Base-by-base conservation (phyloP, 2,888 invertebrate genomes). In the Oscheius myriophilus region DNA sequence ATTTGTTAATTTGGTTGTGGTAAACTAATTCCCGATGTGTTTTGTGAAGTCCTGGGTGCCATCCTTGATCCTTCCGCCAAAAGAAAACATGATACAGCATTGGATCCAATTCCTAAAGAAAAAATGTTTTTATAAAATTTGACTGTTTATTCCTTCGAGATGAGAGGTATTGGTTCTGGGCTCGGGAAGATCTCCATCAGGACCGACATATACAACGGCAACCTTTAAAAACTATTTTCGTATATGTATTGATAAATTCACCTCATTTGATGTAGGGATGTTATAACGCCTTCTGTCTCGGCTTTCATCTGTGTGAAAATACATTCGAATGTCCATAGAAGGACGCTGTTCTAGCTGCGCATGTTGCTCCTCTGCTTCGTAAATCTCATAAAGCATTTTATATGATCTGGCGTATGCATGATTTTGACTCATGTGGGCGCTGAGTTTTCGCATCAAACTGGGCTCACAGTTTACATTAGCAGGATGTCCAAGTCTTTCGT, bases 1-100 rank as follows among this genome's bases (percentile, higher is more conserved):
- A 39, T 18, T 39, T 2, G 12, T 12, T 2, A n/a, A n/a, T n/a
- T n/a, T n/a, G n/a, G n/a, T n/a, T n/a, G n/a, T n/a, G n/a, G n/a
- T n/a, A n/a, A n/a, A n/a, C n/a, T n/a, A n/a, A n/a, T n/a, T n/a
- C n/a, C n/a, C n/a, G n/a, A n/a, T 46, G n/a, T 49, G 1, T 42
- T 55, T 43, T 51, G 18, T 65, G 25, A 62, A 72, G 18, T 49
- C 54, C 59, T 3, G 49, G 41, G 21, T 70, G 51, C 79, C 75
- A 84, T 57, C 83, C 82, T 49, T 59, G 66, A 14, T 64, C 62
- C 23, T 78, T 82, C 6, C 33, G 11, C 26, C 83, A 76, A 69
- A 87, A 88, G 33, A 87, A 83, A 0, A 88, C 0, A 0, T 87
- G 87, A 75, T 89, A 88, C 73, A 87, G 79, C 25, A 88, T 78